Base-by-base conservation (phyloP, 37 sponge, comb jelly and placozoan genomes). In the Beroe ovata region DNA sequence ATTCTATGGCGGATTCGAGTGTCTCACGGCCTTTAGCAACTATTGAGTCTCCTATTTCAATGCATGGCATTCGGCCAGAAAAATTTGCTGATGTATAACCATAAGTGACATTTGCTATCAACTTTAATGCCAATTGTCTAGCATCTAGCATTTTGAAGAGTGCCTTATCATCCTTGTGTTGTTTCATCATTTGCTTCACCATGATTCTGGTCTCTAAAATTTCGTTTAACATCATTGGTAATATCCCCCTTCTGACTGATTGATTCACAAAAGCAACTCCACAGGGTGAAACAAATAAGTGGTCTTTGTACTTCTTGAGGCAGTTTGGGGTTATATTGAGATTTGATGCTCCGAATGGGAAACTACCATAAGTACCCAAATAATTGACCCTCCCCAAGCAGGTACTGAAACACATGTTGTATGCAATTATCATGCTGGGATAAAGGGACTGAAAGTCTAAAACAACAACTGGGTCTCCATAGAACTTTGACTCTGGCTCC, bases 401-500 rank as follows among this genome's bases (percentile, higher is more conserved):
- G 18, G 99, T 97, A 30, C 95, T 94, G 91, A 89, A 97, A 90
- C 99, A 97, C 90, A 95, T 94, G 91, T 97, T 97, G 89, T 97
- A 89, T 19, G 93, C 99, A 64, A 97, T 97, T 34, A 97, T 93
- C 64, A 97, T 95, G 89, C 95, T 95, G 0, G 99, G 99, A 58
- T 97, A 97, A 28, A 97, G 93, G 33, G 99, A 95, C 90, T 95
- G 99, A 90, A 97, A 97, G 88, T 97, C 99, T 64, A 97, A 92
- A 0, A 97, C 95, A 22, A 97, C 60, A 23, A 97, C 99, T n/a
- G 99, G 99, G 42, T 97, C 96, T 20, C 92, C 64, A 71, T 94
- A 97, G 88, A 94, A 95, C 35, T 91, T 89, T 21, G 95, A 94
- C 72, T 94, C 95, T 34, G 99, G 99, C 88, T 97, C 99, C 94